Conservation (phyloP, 2,797 vertebrate genomes). For the Pelochelys cantorii region DNA sequence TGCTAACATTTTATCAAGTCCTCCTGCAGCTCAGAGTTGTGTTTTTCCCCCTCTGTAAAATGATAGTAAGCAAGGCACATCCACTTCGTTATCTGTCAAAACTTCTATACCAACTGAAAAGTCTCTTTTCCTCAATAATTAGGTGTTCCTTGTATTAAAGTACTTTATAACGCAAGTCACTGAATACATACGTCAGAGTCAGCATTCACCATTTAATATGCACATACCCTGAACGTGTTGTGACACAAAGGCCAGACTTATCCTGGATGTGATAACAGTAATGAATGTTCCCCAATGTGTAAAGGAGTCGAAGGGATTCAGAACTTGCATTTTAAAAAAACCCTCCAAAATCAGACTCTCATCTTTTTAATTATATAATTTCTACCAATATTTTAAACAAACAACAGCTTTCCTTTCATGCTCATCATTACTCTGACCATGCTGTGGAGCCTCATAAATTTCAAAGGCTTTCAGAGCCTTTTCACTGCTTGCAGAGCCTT, state of each 20-base stretch:
- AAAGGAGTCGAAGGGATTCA: not conserved
- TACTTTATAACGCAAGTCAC: not conserved
- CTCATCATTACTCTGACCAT: not conserved
- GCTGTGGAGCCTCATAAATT: slow-evolving; percentile 8
- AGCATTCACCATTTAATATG: not conserved
- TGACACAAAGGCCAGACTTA: not conserved
- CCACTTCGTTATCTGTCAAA: rapidly evolving
- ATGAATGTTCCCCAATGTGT: not conserved
- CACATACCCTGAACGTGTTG: not conserved
- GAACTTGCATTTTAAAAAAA: not conserved
- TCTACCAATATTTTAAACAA: not conserved
- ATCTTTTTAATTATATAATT: slow-evolving; percentile 3
- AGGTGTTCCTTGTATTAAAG: rapidly evolving
- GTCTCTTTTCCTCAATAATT: rapidly evolving
- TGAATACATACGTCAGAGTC: not conserved
- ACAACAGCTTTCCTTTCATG: not conserved
- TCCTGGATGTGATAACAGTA: not conserved
- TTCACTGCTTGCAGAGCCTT: not conserved
- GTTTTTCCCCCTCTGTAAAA: not conserved
- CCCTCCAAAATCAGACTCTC: not conserved
- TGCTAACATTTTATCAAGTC: not conserved
- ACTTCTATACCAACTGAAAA: not conserved
- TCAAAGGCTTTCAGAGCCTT: slow-evolving; percentile 16
- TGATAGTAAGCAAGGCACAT: not conserved
- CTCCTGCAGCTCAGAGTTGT: not conserved